Evolutionary conservation across 2,888 invertebrate genomes (phyloP).

Genomic region (Rhogogaster chlorosoma): DNA sequence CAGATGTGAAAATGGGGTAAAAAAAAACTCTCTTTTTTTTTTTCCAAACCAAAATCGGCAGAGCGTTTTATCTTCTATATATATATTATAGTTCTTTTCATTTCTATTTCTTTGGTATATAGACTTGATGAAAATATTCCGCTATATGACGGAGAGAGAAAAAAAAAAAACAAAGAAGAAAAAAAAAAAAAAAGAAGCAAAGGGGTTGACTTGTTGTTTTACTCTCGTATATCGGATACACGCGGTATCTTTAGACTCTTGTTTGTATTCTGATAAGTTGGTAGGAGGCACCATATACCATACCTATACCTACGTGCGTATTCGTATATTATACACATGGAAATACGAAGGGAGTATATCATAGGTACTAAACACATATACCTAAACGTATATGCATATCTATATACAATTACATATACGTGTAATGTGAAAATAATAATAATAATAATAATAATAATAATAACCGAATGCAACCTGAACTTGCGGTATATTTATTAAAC

Average conservation of each 20-base stretch:
- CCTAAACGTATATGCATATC: not conserved
- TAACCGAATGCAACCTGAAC: not conserved
- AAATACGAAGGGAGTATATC: too few species aligned
- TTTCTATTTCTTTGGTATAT: not conserved
- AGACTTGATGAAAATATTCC: not conserved
- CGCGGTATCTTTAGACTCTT: slow-evolving; percentile 38
- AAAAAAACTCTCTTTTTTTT: not conserved
- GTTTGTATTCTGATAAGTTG: slow-evolving; percentile 24
- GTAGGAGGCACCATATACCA: not conserved
- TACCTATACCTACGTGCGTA: too few species aligned
- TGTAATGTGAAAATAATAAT: too few species aligned
- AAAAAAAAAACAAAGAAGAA: too few species aligned
- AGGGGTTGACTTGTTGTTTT: not conserved
- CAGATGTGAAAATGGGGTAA: not conserved
- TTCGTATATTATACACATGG: too few species aligned
- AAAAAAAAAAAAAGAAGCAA: too few species aligned
- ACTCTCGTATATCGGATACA: slow-evolving; percentile 14
- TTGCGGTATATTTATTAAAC: too few species aligned
- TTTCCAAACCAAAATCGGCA: not conserved
- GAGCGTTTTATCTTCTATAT: not conserved
- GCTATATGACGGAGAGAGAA: not conserved
- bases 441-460: too few species aligned
- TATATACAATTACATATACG: not conserved
- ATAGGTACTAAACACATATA: not conserved
- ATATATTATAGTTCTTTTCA: not conserved